These are phyloP conservation scores for Metacarcinus magister DNA, from an alignment of 2,888 invertebrate species.

Conservation along the genomic window DNA sequence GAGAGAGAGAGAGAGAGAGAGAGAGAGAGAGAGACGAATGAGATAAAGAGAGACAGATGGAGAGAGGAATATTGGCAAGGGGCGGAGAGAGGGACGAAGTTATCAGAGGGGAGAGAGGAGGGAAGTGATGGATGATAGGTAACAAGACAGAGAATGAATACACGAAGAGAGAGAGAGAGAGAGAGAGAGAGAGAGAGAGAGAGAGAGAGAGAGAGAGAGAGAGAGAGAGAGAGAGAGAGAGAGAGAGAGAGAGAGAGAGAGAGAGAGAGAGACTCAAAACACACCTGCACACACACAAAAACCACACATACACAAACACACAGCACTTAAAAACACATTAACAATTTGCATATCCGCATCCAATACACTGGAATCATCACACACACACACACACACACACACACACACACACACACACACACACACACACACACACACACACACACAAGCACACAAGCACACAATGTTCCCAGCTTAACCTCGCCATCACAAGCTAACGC, in stretches of 20 bases:
- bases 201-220: constrained; percentile 48
- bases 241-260: not conserved
- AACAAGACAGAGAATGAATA: constrained; percentile 48
- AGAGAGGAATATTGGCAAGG: constrained; percentile 48
- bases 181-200: constrained; percentile 48
- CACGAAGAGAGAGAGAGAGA: constrained; percentile 36
- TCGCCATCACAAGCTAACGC: not conserved
- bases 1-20: constrained; percentile 48
- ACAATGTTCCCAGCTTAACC: not conserved
- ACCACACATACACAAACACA: not conserved
- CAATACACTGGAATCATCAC: constrained; percentile 30
- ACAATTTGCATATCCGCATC: constrained; percentile 39
- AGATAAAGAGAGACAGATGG: constrained; percentile 48
- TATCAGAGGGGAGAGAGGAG: constrained; percentile 44
- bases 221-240: constrained; percentile 44
- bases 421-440: constrained; percentile 57
- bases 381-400: constrained; percentile 55
- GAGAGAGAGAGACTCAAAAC: not conserved
- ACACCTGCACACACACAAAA: not conserved
- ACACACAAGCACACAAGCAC: too few relatives aligned
- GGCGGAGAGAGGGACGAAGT: constrained; percentile 44
- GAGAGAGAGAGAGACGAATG: constrained; percentile 48
- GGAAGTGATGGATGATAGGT: constrained; percentile 38
- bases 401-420: constrained; percentile 59
- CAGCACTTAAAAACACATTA: constrained; percentile 49